These are phyloP conservation scores for Scartelaos histophorus DNA, from an alignment of 2,113 vertebrate species.

Conservation along the genomic window DNA sequence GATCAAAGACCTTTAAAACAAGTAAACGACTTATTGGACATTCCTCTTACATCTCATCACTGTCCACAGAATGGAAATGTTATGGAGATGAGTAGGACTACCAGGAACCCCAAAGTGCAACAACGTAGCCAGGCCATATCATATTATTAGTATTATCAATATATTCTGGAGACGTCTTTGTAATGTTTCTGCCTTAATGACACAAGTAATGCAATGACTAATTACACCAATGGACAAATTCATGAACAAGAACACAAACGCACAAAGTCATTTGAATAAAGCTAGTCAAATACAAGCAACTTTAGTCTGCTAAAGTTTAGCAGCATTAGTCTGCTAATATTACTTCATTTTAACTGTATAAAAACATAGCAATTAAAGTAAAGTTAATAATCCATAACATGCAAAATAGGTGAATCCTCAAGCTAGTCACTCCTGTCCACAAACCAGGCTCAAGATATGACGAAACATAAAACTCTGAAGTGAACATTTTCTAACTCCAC, in stretches of 20 bases:
- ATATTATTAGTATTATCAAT: not conserved
- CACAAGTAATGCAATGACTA: no score
- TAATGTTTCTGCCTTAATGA: not conserved
- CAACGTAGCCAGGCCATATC: not conserved
- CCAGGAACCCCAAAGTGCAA: not conserved
- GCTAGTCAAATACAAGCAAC: not conserved
- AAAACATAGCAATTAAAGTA: not conserved
- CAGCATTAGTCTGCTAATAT: no score
- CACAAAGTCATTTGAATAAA: not conserved
- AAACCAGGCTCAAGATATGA: no score
- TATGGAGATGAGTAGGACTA: constrained; percentile 8
- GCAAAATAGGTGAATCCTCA: no score
- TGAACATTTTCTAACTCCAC: not conserved
- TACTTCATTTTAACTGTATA: not conserved
- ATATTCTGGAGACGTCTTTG: not conserved
- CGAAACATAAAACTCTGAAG: no score
- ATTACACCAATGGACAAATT: no score
- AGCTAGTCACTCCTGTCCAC: no score
- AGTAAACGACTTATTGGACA: constrained; percentile 43
- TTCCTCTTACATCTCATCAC: constrained; percentile 61
- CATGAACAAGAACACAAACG: not conserved
- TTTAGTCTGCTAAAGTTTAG: no score
- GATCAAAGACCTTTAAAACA: constrained; percentile 48
- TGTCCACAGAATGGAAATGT: constrained; percentile 33
- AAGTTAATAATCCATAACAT: no score